Evolutionary conservation across 1,140 invertebrate species (phyloP), one percentile per base, ranked within the genome.

Genomic region (Plodia interpunctella): DNA sequence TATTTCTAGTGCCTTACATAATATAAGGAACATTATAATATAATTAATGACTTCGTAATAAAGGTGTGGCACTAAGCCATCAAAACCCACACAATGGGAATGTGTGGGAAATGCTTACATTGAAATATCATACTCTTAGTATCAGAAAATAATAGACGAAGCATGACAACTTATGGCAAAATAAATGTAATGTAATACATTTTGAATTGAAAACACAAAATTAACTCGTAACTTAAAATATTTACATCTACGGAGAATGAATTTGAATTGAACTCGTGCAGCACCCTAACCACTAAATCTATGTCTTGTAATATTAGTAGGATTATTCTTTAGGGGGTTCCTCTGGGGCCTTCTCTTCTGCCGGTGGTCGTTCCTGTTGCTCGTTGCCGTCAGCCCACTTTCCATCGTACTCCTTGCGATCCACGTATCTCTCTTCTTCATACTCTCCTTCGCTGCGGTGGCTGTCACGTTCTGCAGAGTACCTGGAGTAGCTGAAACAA

Each of bases 381-480:
- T 84, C 84, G 55, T 88, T 88, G 15, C 86, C 85, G 57, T 93
- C 92, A 0, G 91, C 91, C 92, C 92, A 92, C 70, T 93, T 93
- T 9, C 92, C 92, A 66, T 92, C 92, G 74, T 91, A 92, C 64
- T 91, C 86, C 68, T 92, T 91, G 19, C 91, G 79, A 73, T 92
- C 90, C 18, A 92, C 90, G 78, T 88, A 91, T 55, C 92, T 88
- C 54, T 94, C 92, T 73, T 94, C 94, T 59, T 94, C 91, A 65
- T 94, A 94, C 71, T 94, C 94, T 5, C 93, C 94, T 72, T 94
- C 93, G 74, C 93, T 94, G 62, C 94, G 82, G 55, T 94, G 93
- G 55, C 93, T 93, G 65, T 93, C 92, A 52, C 93, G 92, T 6
- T 44, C 38, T 63, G 91, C 88, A 55, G 88, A 90, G 72, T 81